A percentile compares a stretch with the other conserved stretches of the same genome.
phyloP scores from a whole-genome alignment of 2,888 invertebrate species.

The Cantharis nigra region DNA sequence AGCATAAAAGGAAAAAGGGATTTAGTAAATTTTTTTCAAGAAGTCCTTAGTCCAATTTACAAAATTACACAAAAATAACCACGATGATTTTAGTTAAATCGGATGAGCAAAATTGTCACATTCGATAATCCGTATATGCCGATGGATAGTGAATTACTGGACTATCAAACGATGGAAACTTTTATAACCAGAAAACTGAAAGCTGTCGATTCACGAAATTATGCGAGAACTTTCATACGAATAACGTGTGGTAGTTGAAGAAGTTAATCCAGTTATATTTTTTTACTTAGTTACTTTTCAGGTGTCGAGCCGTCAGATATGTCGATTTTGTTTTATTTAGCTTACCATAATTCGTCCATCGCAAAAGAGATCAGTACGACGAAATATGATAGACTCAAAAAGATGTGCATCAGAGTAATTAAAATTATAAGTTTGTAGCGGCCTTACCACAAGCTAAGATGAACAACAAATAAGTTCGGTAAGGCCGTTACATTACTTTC shows the following conservation, averaged over 20 bases:
- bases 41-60: slow-evolving; percentile 5
- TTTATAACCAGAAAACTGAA: slow-evolving; percentile 36
- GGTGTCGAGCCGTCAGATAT: slow-evolving; percentile 40
- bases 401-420: not conserved
- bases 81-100: slow-evolving; percentile 31
- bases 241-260: slow-evolving; percentile 37
- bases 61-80: not conserved
- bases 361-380: slow-evolving; percentile 34
- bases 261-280: not conserved
- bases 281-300: slow-evolving; percentile 23
- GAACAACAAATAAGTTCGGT: too few relatives aligned
- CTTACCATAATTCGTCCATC: slow-evolving; percentile 41
- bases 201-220: slow-evolving; percentile 25
- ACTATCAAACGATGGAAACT: slow-evolving; percentile 36
- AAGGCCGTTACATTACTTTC: too few relatives aligned
- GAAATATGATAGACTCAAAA: not conserved
- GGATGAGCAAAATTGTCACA: slow-evolving; percentile 20
- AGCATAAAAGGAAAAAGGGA: slow-evolving; percentile 18
- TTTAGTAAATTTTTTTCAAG: slow-evolving; percentile 28
- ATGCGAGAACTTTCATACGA: slow-evolving; percentile 38
- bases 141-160: slow-evolving; percentile 19
- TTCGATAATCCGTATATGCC: slow-evolving; percentile 22
- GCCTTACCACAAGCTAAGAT: too few relatives aligned
- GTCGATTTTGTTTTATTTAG: slow-evolving; percentile 42
- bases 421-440: not conserved